Evolutionary conservation across 2,888 invertebrate species (phyloP).

Genomic region (Melangyna quadrimaculata): DNA sequence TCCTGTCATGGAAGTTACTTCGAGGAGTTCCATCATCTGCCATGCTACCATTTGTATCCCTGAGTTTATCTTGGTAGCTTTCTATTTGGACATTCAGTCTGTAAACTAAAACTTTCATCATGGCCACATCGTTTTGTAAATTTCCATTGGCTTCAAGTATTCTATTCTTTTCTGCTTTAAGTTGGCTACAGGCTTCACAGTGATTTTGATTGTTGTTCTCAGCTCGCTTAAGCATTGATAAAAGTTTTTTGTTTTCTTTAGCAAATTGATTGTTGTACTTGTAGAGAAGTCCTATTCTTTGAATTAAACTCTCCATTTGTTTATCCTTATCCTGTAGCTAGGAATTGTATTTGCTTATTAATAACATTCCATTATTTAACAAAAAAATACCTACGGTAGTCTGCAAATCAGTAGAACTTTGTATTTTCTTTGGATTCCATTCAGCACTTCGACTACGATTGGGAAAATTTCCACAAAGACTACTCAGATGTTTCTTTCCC

Average conservation of each 20-base stretch:
- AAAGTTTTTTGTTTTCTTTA: constrained; percentile 84
- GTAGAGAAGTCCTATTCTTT: constrained; percentile 84
- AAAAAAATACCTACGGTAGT: constrained; percentile 30
- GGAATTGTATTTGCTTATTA: constrained; percentile 4
- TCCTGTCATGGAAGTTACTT: constrained; percentile 51
- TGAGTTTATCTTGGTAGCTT: constrained; percentile 87
- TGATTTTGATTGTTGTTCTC: constrained; percentile 78
- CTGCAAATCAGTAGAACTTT: neutral
- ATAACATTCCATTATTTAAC: neutral
- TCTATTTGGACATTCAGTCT: constrained; percentile 90
- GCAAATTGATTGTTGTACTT: constrained; percentile 85
- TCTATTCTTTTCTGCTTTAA: constrained; percentile 72
- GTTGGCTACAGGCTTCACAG: constrained; percentile 78
- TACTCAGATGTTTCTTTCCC: constrained; percentile 75
- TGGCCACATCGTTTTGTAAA: constrained; percentile 85
- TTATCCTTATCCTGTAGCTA: constrained; percentile 84
- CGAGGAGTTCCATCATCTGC: constrained; percentile 72
- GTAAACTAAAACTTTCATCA: constrained; percentile 89
- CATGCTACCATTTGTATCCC: constrained; percentile 75
- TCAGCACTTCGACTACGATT: constrained; percentile 78
- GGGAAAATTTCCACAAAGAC: constrained; percentile 77
- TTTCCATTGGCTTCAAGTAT: constrained; percentile 82
- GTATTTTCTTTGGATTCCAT: constrained; percentile 58
- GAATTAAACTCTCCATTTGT: constrained; percentile 84
- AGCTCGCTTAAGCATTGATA: constrained; percentile 81